These are phyloP conservation scores for Anolis apletophallus DNA, from an alignment of 2,797 vertebrate species.

Conservation along the genomic window DNA sequence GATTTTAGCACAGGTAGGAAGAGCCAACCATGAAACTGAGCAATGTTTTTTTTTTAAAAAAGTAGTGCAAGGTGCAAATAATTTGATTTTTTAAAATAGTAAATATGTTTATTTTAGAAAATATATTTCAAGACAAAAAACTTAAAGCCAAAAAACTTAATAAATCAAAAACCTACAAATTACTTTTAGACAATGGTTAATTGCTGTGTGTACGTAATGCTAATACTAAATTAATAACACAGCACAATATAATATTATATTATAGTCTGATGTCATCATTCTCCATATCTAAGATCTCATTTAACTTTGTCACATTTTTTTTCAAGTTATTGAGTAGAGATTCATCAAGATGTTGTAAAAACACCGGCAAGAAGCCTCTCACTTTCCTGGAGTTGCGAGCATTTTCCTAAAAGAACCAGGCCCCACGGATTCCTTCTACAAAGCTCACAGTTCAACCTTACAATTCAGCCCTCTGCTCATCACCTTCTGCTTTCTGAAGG, in stretches of 20 bases:
- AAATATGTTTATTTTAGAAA: neutral
- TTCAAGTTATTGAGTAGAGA: neutral
- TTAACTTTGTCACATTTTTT: neutral
- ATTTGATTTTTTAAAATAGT: neutral
- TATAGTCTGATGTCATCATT: neutral
- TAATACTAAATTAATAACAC: neutral
- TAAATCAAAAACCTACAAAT: neutral
- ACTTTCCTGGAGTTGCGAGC: neutral
- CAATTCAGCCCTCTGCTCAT: constrained; percentile 40
- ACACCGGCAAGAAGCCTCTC: neutral
- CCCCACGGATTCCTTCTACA: neutral
- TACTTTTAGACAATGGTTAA: neutral
- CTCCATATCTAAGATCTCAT: neutral
- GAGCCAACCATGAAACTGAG: fast-evolving
- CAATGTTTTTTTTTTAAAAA: neutral
- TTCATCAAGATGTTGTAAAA: neutral
- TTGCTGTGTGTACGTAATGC: neutral
- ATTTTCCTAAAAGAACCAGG: neutral
- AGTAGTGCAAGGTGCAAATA: neutral
- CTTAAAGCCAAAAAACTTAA: neutral
- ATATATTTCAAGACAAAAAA: neutral
- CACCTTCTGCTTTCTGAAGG: constrained; percentile 93
- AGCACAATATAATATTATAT: neutral
- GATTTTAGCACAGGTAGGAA: neutral
- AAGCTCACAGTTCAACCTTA: neutral